Base-by-base conservation (phyloP, 1,140 invertebrate species). In the Asbolus verrucosus region DNA sequence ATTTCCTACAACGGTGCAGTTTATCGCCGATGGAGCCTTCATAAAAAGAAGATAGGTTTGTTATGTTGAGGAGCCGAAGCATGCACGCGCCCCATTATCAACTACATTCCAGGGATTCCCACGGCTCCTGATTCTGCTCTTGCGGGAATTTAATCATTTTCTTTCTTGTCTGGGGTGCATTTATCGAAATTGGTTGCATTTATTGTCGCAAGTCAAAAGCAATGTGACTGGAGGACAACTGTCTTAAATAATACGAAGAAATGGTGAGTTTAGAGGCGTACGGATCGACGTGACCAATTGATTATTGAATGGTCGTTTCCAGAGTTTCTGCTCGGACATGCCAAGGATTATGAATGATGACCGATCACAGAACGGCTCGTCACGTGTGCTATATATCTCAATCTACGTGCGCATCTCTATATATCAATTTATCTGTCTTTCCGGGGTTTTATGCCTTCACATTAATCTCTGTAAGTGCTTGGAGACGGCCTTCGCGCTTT, bases 341-440 rank as follows among this genome's bases (percentile, higher is more conserved):
- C 71, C 66, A 67, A 60, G 31, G 61, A 65, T 70, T 70, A 74
- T 76, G 75, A 76, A 65, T 72, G 73, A 76, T 76, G 75, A 76
- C 73, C 72, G 65, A 59, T 61, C 60, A 46, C 50, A 61, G 50
- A 43, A 16, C 27, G 33, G 62, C 36, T 73, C 60, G 67, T 72
- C 72, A 72, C 63, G 39, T 62, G 65, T 50, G 21, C 69, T 36
- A 76, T 76, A 76, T 76, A 76, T 76, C 71, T 76, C 75, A 76
- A 76, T 76, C 75, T 73, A 72, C 66, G 67, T 67, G 59, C 70
- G 61, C 67, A 61, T 75, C 73, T 73, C 75, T 70, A 76, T 76
- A 76, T 76, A 76, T 76, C 75, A 76, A 75, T 76, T 76, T 76
- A 72, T 76, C 73, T 71, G 69, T 75, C 73, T 74, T 72, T 72